Percentiles rank a stretch among this genome's conserved stretches.
phyloP scores from a whole-genome alignment of 2,888 invertebrate genomes.

The Rhyacophila evoluta region DNA sequence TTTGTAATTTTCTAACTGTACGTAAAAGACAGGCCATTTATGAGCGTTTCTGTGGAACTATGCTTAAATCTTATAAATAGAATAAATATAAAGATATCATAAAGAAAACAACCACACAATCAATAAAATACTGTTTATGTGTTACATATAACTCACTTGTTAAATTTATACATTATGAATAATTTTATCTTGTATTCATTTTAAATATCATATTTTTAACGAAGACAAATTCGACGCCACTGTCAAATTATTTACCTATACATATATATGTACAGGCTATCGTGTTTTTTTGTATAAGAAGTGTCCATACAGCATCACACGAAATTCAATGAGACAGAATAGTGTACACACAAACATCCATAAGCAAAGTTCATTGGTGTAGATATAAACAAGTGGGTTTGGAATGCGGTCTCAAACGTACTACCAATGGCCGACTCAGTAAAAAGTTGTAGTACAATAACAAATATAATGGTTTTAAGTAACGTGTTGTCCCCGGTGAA shows the following conservation, averaged over 20 bases:
- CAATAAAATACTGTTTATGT: no score
- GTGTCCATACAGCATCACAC: background rate
- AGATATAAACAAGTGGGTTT: slow-evolving; percentile 8
- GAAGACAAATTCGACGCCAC: background rate
- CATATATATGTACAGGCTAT: background rate
- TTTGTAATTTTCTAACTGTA: no score
- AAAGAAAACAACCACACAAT: no score
- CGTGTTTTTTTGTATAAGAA: background rate
- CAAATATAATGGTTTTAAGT: background rate
- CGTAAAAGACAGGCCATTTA: no score
- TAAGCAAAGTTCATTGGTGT: slow-evolving; percentile 21
- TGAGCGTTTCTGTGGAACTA: no score
- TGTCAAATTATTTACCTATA: no score
- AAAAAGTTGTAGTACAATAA: slow-evolving; percentile 15
- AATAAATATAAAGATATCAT: no score
- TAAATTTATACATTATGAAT: no score
- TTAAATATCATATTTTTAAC: background rate
- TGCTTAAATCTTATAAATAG: no score
- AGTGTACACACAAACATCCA: background rate
- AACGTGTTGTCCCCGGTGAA: background rate
- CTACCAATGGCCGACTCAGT: slow-evolving; percentile 1
- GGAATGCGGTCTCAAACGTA: slow-evolving; percentile 1
- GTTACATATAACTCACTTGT: no score
- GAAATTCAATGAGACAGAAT: slow-evolving; percentile 24
- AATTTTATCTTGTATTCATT: no score